A percentile compares a stretch with the other conserved stretches of the same genome.
Evolutionary conservation across 2,888 invertebrate species (phyloP).

Genomic region (Bruchidius siliquastri): DNA sequence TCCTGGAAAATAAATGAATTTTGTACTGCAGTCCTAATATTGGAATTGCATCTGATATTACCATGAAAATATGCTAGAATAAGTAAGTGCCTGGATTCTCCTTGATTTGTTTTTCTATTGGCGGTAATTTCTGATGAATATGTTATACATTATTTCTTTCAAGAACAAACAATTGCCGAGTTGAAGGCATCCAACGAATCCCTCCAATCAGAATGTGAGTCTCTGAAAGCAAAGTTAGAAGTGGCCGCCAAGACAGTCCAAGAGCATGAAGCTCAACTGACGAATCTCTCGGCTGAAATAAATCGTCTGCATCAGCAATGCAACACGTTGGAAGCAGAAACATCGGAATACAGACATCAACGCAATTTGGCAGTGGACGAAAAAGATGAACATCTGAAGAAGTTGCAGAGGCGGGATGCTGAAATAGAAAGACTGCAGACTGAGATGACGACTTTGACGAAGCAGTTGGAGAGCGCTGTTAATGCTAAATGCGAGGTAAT

Average conservation of each 20-base stretch:
- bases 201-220: constrained; percentile 59
- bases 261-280: constrained; percentile 63
- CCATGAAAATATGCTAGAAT: too few relatives aligned
- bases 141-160: too few relatives aligned
- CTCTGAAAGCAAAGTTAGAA: constrained; percentile 58
- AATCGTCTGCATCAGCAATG: constrained; percentile 61
- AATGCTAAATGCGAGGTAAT: constrained; percentile 70
- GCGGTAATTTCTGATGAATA: too few relatives aligned
- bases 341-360: constrained; percentile 62
- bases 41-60: too few relatives aligned
- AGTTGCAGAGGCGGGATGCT: constrained; percentile 65
- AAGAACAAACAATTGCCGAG: constrained; percentile 20
- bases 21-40: too few relatives aligned
- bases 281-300: constrained; percentile 59
- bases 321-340: constrained; percentile 61
- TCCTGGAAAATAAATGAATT: too few relatives aligned
- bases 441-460: constrained; percentile 64
- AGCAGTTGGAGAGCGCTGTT: constrained; percentile 70
- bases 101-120: too few relatives aligned
- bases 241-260: constrained; percentile 58
- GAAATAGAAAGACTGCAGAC: constrained; percentile 70
- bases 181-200: constrained; percentile 44
- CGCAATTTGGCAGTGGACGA: constrained; percentile 70
- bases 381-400: constrained; percentile 66
- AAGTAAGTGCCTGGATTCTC: too few relatives aligned